Percentiles rank a stretch among this genome's conserved stretches.
These are phyloP conservation scores for Echeneis naucrates DNA, from an alignment of 2,797 vertebrate species.

Conservation along the genomic window DNA sequence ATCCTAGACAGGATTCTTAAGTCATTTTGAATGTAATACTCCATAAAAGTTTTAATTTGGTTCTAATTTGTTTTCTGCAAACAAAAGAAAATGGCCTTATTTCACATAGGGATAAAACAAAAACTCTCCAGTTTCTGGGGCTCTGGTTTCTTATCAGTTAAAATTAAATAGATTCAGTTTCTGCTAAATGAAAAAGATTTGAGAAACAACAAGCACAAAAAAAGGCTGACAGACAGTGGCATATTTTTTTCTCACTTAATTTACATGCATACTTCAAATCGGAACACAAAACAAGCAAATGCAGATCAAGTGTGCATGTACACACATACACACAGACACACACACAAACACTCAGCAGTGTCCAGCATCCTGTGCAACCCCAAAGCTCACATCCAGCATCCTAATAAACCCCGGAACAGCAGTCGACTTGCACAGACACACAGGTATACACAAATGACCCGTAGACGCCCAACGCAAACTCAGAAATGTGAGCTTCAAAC, in stretches of 20 bases:
- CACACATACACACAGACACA: conserved; percentile 13
- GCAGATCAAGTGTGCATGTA: conserved; percentile 39
- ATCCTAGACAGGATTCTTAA: not conserved
- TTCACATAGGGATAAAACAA: not conserved
- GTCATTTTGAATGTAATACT: not conserved
- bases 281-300: conserved; percentile 46
- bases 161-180: not conserved
- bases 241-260: conserved; percentile 14
- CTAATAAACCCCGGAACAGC: conserved; percentile 83
- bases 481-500: conserved; percentile 53
- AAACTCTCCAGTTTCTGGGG: not conserved
- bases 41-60: not conserved
- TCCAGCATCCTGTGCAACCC: conserved; percentile 69
- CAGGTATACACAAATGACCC: conserved; percentile 72
- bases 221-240: not conserved
- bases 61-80: not conserved
- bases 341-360: conserved; percentile 38
- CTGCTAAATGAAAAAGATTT: not conserved
- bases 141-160: not conserved
- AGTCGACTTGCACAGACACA: conserved; percentile 59
- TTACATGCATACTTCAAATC: conserved; percentile 38
- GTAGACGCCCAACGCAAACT: conserved; percentile 40
- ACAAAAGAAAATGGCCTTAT: not conserved
- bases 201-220: not conserved
- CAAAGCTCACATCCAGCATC: conserved; percentile 79